Base-by-base conservation (phyloP, 64 coral and sea anemone species). In the Trachythela sp. region DNA sequence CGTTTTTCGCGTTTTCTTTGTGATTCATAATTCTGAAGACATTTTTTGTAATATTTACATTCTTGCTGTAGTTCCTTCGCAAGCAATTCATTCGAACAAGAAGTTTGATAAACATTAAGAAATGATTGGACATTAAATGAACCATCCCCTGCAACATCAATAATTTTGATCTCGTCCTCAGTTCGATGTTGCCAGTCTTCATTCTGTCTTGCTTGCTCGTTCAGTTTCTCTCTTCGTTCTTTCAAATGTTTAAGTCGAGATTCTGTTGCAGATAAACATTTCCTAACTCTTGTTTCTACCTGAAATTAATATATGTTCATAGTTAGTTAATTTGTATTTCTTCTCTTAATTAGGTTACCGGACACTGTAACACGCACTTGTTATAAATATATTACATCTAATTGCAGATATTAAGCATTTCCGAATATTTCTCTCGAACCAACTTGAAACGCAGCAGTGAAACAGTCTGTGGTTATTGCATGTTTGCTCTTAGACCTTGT, bases 1-100 rank as follows among this genome's bases (percentile, higher is more conserved):
- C 75, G 31, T 39, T 36, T 80, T 80, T 80, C 75, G 15, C 75
- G 75, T 80, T 80, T 80, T 80, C 75, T 35, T 39, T 80, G 75
- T 29, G 2, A 37, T 36, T 36, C 75, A 30, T 80, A 18, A 35
- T 80, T 36, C 30, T 3, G 20, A 17, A 80, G 15, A 36, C 75
- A 80, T 80, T 80, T 80, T 22, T 80, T 80, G 20, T 80, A 80
- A 35, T 80, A 80, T 80, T 80, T 80, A 35, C 75, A 80, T 38
- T 80, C 33, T 80, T 80, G 27, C 35, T 80, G 30, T 18, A 80
- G 75, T 39, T 80, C 75, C 15, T 80, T 80, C 6, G 31, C 37
- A 15, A 37, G 8, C 8, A 80, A 18, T 38, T 80, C 75, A 39
- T 80, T 80, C 20, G 31, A 13, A 1, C 75, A 80, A 13, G 75